Base-by-base conservation (phyloP, 2,797 vertebrate species). In the Ispidina lecontei region DNA sequence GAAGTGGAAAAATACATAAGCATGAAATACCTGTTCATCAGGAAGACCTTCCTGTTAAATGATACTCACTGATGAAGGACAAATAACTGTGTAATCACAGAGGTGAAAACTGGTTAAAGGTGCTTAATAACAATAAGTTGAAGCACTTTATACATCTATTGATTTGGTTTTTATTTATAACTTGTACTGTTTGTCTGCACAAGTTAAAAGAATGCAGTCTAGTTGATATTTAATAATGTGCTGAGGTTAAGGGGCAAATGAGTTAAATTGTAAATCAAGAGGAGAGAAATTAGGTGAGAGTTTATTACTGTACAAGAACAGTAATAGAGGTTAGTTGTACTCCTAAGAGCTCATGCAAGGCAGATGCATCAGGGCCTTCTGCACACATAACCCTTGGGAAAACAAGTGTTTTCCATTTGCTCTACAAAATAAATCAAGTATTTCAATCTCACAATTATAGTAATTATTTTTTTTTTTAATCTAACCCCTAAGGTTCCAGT, bases 401-500 rank as follows among this genome's bases (percentile, higher is more conserved):
- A 55, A 20, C 22, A 58, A 54, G 9, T 0, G 0, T 59, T 86
- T 83, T 64, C 14, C 2, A n/a, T 63, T 41, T 90, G 17, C 31
- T 91, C 1, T 70, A 3, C 35, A 25, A 1, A 52, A 22, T 29
- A 70, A 91, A 68, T 9, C 8, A 44, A 51, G 1, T 47, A 35
- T 80, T 58, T 65, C 5, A 59, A 4, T 47, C 12, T 49, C 79
- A 64, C 75, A 49, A 25, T 49, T 7, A 49, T 49, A 26, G 4
- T 49, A 25, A 49, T 49, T 14, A 39, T 14, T 39, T 39, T 14
- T 26, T 13, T 49, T 26, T 49, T 26, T 26, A 26, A 49, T 49
- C 47, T 49, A 47, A 47, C 46, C 12, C 79, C 52, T 68, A 95
- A 99, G 99, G 99, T 95, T 99, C 99, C 76, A 99, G 99, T 97